Evolutionary conservation across 1,140 invertebrate genomes (phyloP), one percentile per base, ranked within the genome.

Genomic region (Musca vetustissima): DNA sequence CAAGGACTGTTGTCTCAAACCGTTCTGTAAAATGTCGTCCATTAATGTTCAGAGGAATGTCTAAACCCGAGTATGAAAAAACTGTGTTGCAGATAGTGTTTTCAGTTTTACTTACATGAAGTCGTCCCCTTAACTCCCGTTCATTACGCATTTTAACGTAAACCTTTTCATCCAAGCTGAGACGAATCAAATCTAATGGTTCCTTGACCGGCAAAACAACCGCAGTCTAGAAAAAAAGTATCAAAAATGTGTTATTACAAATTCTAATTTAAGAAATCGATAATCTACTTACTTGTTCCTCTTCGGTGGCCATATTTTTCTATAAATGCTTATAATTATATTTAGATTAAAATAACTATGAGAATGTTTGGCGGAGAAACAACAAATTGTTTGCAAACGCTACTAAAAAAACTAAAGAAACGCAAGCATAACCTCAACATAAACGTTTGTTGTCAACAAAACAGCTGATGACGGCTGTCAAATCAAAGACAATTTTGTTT

Each of bases 131-230:
- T 15, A 99, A 84, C 84, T 99, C 97, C 69, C 98, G 86, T 79
- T 99, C 97, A 85, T 98, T 98, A 67, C 96, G 88, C 96, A 99
- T 98, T 87, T 99, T 99, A 0, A 99, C 97, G 80, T 98, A 98
- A 78, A 99, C 98, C 76, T 94, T 89, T 84, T 99, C 97, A 86
- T 99, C 97, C 71, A 99, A 87, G 85, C 95, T 98, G 4, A 99
- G 84, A 70, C 96, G 88, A 72, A 99, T 95, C 22, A 99, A 86
- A 88, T 99, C 98, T 24, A 99, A 84, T 0, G 98, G 98, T 83
- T 99, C 97, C 85, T 99, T 98, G 1, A 99, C 93, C 66, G 93
- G 92, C 83, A 93, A 92, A 32, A 61, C 57, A 61, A 91, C 88
- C 71, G 92, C 89, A 36, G 91, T 87, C 67, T 71, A 43, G 2